Conservation (phyloP, 1,140 invertebrate genomes). For the Euglossa dilemma region DNA sequence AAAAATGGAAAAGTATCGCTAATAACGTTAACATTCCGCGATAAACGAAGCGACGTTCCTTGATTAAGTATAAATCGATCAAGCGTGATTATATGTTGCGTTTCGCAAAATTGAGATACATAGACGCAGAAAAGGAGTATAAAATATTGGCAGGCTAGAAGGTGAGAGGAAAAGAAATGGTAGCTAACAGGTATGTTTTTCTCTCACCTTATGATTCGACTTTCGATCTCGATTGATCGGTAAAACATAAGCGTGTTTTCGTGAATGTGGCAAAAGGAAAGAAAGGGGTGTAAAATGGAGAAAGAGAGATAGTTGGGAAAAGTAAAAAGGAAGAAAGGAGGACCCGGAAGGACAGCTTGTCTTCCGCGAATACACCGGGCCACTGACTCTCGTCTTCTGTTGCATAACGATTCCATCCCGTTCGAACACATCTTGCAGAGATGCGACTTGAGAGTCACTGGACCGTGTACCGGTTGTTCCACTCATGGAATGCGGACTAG, state of each 20-base stretch:
- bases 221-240: slow-evolving; percentile 53
- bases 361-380: slow-evolving; percentile 62
- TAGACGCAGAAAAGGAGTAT: too few relatives aligned
- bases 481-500: slow-evolving; percentile 82
- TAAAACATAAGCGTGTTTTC: neutral
- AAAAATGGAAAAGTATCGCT: too few relatives aligned
- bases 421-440: neutral
- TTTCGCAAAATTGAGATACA: neutral
- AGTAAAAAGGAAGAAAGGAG: slow-evolving; percentile 14
- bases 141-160: neutral
- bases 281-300: neutral
- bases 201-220: slow-evolving; percentile 1
- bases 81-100: too few relatives aligned
- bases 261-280: neutral
- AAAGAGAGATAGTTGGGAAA: neutral
- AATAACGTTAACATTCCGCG: too few relatives aligned
- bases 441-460: slow-evolving; percentile 78
- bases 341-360: slow-evolving; percentile 62
- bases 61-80: too few relatives aligned
- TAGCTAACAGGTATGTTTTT: neutral
- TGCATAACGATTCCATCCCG: slow-evolving; percentile 58
- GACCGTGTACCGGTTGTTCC: slow-evolving; percentile 81
- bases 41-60: too few relatives aligned
- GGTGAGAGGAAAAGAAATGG: too few relatives aligned
- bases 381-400: slow-evolving; percentile 61